Evolutionary conservation across 2,113 vertebrate species (phyloP).

Genomic region (Onychostruthus taczanowskii): DNA sequence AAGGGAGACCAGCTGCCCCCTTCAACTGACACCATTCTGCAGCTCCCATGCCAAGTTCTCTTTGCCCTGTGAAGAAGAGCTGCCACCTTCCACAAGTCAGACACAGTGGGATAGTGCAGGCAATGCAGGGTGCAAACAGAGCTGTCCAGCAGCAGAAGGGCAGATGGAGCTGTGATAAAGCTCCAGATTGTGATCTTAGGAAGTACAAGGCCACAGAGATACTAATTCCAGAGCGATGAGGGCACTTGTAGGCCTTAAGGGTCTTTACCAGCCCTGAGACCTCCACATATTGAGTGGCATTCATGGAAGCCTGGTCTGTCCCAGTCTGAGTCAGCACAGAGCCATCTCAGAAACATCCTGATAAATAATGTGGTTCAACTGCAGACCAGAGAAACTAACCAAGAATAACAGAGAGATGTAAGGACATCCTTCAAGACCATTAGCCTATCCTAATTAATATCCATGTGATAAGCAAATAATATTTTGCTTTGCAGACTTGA

Average conservation of each 20-base stretch:
- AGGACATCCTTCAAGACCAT: not conserved
- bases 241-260: not conserved
- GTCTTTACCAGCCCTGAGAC: not conserved
- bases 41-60: not conserved
- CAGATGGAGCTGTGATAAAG: not conserved
- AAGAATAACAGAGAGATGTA: not conserved
- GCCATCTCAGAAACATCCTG: not conserved
- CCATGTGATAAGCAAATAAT: not conserved
- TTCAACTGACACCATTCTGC: not conserved
- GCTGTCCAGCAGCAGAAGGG: not conserved
- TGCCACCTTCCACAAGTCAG: not conserved
- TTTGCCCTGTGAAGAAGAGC: not conserved
- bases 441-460: not conserved
- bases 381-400: not conserved
- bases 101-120: fast-evolving
- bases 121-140: not conserved
- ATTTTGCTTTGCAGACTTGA: not conserved
- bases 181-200: not conserved
- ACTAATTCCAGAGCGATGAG: not conserved
- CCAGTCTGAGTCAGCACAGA: not conserved
- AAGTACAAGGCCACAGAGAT: not conserved
- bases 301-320: not conserved
- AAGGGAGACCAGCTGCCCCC: not conserved
- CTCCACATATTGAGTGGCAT: not conserved
- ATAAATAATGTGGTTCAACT: not conserved